Conservation (phyloP, 2,888 invertebrate genomes). For the Trachelus stipa region DNA sequence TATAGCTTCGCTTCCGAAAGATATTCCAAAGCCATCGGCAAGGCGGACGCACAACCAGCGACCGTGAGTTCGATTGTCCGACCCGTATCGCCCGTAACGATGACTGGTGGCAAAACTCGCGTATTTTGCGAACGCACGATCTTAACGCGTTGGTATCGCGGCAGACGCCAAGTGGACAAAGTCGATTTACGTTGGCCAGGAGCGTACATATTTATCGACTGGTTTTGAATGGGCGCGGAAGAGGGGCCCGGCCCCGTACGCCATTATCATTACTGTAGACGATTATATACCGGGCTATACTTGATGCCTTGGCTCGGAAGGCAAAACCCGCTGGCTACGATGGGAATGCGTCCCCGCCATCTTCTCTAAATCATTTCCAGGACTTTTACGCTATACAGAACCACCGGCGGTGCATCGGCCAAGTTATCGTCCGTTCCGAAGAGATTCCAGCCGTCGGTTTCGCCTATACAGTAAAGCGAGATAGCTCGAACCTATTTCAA, state of each 20-base stretch:
- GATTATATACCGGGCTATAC: constrained; percentile 31
- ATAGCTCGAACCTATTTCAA: too few relatives aligned
- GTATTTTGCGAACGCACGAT: too few relatives aligned
- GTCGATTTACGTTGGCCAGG: constrained; percentile 49
- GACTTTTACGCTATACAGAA: constrained; percentile 30
- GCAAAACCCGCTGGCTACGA: constrained; percentile 22
- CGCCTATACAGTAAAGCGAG: too few relatives aligned
- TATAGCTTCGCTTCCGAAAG: too few relatives aligned
- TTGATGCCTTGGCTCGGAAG: constrained; percentile 11
- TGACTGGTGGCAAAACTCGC: too few relatives aligned
- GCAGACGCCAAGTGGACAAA: constrained; percentile 35
- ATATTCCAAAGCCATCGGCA: too few relatives aligned
- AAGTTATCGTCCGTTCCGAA: constrained; percentile 42
- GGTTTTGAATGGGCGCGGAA: constrained; percentile 40
- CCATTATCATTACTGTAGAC: constrained; percentile 39
- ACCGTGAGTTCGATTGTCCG: too few relatives aligned
- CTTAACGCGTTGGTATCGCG: too few relatives aligned
- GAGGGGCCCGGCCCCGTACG: constrained; percentile 17
- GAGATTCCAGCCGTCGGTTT: too few relatives aligned
- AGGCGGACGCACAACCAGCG: too few relatives aligned
- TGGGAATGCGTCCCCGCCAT: constrained; percentile 31
- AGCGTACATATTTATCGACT: constrained; percentile 54
- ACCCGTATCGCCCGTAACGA: too few relatives aligned
- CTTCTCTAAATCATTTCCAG: constrained; percentile 44
- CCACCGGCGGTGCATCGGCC: constrained; percentile 31